Conservation (phyloP, 2,113 vertebrate genomes). For the Spilogale gracilis region DNA sequence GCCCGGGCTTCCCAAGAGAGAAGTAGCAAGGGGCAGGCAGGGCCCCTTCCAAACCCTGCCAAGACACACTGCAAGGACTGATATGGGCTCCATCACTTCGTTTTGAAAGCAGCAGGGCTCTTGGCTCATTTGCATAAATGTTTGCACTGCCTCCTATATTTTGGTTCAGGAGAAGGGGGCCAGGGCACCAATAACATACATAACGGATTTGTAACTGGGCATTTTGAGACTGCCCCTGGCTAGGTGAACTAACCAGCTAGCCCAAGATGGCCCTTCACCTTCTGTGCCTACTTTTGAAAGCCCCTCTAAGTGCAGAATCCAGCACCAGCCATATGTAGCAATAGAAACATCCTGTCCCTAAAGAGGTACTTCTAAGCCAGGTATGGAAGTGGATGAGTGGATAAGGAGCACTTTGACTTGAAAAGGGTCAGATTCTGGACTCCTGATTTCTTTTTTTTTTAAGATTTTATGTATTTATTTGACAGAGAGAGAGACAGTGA, state of each 20-base stretch:
- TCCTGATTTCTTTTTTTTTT: neutral
- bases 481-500: too few species aligned
- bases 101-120: constrained; percentile 73
- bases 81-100: constrained; percentile 73
- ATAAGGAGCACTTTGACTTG: constrained; percentile 55
- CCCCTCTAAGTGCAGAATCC: constrained; percentile 16
- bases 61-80: constrained; percentile 75
- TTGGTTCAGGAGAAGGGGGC: constrained; percentile 61
- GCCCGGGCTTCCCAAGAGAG: constrained; percentile 49
- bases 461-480: too few species aligned
- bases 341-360: constrained; percentile 34
- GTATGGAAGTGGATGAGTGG: constrained; percentile 40
- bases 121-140: constrained; percentile 75
- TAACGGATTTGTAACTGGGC: constrained; percentile 64
- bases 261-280: neutral
- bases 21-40: constrained; percentile 22
- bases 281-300: constrained; percentile 64
- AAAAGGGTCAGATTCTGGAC: constrained; percentile 32
- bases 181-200: constrained; percentile 30
- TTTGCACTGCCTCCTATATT: constrained; percentile 71
- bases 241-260: constrained; percentile 27
- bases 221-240: neutral
- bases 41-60: constrained; percentile 70
- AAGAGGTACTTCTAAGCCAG: constrained; percentile 32
- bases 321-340: constrained; percentile 10